These are phyloP conservation scores for Corydoras maculifer DNA, from an alignment of 2,113 vertebrate species.

Conservation along the genomic window DNA sequence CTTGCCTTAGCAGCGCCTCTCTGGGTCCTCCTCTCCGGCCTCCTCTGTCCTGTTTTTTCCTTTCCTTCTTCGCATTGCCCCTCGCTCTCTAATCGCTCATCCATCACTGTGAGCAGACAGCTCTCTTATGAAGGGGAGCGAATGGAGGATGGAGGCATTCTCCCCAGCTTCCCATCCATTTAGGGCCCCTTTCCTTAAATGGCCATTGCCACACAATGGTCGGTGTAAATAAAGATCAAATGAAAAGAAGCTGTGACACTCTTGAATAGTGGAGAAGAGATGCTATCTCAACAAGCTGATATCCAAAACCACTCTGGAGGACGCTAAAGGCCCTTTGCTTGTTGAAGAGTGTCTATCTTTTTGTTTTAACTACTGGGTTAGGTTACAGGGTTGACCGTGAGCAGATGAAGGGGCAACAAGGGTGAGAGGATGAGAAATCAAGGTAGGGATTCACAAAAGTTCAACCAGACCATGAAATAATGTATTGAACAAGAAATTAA, in stretches of 20 bases:
- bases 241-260: constrained; percentile 47
- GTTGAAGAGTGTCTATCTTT: constrained; percentile 46
- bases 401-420: constrained; percentile 6
- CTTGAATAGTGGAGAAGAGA: constrained; percentile 43
- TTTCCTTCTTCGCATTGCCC: background rate
- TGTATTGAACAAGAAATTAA: too few relatives aligned
- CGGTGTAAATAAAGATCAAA: constrained; percentile 51
- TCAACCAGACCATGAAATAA: too few relatives aligned
- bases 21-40: constrained; percentile 21
- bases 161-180: constrained; percentile 41
- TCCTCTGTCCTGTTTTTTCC: constrained; percentile 13
- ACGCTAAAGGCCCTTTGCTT: constrained; percentile 46
- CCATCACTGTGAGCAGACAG: constrained; percentile 35
- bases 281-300: constrained; percentile 43
- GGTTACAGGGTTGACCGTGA: constrained; percentile 39
- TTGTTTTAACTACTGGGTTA: constrained; percentile 49
- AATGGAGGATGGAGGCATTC: constrained; percentile 42
- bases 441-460: constrained; percentile 25
- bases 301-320: constrained; percentile 44
- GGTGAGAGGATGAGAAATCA: constrained; percentile 27
- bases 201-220: constrained; percentile 39
- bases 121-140: constrained; percentile 39
- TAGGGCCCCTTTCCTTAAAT: constrained; percentile 39
- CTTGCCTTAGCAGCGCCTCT: constrained; percentile 29
- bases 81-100: constrained; percentile 25